Conservation (phyloP, 2,113 vertebrate species). For the Cichladusa arquata region DNA sequence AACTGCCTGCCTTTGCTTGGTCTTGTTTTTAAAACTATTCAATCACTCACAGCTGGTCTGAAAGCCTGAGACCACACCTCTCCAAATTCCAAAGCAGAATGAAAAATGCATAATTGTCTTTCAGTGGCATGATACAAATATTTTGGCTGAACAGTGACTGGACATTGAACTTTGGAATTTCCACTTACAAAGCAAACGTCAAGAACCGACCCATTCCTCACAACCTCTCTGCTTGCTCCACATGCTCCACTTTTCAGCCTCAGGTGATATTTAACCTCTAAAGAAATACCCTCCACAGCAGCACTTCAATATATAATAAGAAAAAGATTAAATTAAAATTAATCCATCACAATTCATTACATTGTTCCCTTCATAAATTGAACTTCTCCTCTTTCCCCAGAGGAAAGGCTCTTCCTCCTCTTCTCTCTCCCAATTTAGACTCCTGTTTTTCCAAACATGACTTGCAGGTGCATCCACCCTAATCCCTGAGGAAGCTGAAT, state of each 20-base stretch:
- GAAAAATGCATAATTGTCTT: neutral
- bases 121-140: neutral
- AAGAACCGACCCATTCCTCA: accelerated
- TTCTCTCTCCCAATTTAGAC: neutral
- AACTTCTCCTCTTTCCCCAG: neutral
- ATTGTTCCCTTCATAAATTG: neutral
- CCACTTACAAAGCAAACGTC: neutral
- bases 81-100: neutral
- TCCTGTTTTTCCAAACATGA: neutral
- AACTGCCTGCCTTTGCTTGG: accelerated
- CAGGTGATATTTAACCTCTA: neutral
- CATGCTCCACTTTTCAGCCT: accelerated
- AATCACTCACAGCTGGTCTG: neutral
- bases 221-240: neutral
- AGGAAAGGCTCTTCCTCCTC: neutral
- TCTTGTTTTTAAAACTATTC: neutral
- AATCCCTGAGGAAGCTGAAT: neutral
- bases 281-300: neutral
- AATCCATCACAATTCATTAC: neutral
- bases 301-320: neutral
- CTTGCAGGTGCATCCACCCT: neutral
- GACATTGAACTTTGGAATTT: neutral
- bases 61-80: neutral
- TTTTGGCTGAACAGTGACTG: neutral
- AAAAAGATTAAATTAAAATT: neutral